These are phyloP conservation scores for Drosophila multiciliata DNA, from an alignment of 2,888 invertebrate genomes.

Conservation along the genomic window DNA sequence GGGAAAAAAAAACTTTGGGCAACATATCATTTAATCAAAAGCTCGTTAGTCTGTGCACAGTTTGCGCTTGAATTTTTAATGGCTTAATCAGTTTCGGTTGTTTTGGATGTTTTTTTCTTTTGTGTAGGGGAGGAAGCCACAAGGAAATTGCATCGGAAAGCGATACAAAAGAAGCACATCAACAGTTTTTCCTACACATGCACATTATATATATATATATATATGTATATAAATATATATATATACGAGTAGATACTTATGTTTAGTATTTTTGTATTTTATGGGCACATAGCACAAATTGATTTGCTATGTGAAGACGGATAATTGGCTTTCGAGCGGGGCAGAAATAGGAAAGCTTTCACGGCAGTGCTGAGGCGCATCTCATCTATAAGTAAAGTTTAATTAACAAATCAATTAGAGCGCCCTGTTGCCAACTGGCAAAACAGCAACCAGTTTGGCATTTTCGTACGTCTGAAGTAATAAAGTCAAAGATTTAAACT, in stretches of 20 bases:
- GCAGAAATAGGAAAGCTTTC: conserved; percentile 44
- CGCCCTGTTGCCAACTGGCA: conserved; percentile 29
- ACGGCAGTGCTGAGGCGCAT: conserved; percentile 31
- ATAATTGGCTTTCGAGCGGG: conserved; percentile 57
- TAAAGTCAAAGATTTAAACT: background rate
- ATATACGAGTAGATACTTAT: background rate
- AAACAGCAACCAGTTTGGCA: conserved; percentile 7
- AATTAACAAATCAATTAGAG: conserved; percentile 55
- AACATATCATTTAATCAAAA: conserved; percentile 68
- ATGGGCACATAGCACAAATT: conserved; percentile 54
- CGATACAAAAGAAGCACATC: conserved; percentile 61
- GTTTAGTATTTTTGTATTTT: conserved; percentile 14
- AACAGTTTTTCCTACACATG: conserved; percentile 44
- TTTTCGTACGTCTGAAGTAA: conserved; percentile 15
- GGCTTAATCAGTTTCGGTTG: conserved; percentile 66
- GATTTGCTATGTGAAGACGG: conserved; percentile 57
- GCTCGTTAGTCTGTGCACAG: conserved; percentile 71
- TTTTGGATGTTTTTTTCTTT: conserved; percentile 27
- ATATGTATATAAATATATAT: background rate
- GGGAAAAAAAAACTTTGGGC: conserved; percentile 28
- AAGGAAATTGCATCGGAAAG: conserved; percentile 63
- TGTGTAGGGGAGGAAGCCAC: conserved; percentile 37
- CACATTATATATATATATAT: background rate
- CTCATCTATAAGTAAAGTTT: conserved; percentile 38
- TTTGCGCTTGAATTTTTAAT: conserved; percentile 72